These are phyloP conservation scores for Limnephilus marmoratus DNA, from an alignment of 2,888 invertebrate species.

Conservation along the genomic window DNA sequence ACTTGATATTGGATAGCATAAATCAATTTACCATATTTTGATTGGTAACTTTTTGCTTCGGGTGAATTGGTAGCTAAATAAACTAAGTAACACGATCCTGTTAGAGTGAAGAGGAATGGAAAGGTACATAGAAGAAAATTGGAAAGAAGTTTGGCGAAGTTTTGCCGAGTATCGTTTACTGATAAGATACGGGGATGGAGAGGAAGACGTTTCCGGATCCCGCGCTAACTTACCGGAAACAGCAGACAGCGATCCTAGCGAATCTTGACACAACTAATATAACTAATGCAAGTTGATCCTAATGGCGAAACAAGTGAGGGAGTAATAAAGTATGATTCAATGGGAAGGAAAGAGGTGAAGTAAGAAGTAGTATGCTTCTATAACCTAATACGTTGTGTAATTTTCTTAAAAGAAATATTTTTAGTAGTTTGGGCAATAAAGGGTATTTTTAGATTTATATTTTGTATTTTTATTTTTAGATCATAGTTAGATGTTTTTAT, in stretches of 20 bases:
- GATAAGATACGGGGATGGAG: background rate
- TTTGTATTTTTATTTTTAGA: too few species aligned
- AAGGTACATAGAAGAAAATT: background rate
- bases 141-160: background rate
- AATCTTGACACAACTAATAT: slow-evolving; percentile 3
- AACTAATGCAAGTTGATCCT: background rate
- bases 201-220: background rate
- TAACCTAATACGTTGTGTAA: too few species aligned
- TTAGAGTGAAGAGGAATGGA: background rate
- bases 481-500: too few species aligned
- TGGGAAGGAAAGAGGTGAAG: background rate
- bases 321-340: background rate
- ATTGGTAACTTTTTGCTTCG: background rate
- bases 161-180: slow-evolving; percentile 15
- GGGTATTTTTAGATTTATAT: too few species aligned
- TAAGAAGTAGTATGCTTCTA: background rate
- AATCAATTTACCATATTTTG: background rate
- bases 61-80: background rate
- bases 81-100: background rate
- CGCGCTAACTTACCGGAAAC: background rate
- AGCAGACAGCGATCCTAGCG: background rate
- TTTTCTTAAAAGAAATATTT: background rate
- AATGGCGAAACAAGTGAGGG: background rate
- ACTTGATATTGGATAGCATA: background rate
- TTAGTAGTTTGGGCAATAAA: too few species aligned